Percentiles rank a stretch among this genome's conserved stretches.
Conservation (phyloP, 2,113 vertebrate genomes). For the Apus apus region DNA sequence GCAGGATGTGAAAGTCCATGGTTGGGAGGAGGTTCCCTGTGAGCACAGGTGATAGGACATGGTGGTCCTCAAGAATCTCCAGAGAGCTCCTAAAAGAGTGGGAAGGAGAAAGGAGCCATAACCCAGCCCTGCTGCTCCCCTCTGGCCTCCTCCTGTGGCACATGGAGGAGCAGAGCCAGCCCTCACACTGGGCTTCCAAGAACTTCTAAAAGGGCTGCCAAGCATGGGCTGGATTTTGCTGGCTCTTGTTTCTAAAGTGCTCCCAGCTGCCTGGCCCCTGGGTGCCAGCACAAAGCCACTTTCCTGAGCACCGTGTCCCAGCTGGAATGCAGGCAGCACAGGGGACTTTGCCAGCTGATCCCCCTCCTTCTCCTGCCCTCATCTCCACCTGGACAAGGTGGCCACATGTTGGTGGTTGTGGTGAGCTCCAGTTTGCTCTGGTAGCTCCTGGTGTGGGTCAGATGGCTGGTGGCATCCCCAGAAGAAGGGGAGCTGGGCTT, state of each 20-base stretch:
- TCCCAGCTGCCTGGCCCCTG: not conserved
- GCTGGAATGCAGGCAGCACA: accelerated
- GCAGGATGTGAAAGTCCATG: not conserved
- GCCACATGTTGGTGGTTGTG: not conserved
- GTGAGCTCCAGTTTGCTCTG: not conserved
- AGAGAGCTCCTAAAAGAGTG: not conserved
- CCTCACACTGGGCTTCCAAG: not conserved
- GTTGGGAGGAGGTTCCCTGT: not conserved
- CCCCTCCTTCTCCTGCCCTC: not conserved
- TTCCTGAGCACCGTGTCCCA: not conserved
- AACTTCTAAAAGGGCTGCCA: not conserved
- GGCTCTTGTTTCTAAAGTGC: slow-evolving; percentile 7
- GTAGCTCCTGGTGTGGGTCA: not conserved
- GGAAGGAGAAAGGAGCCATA: not conserved
- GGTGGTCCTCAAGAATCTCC: accelerated
- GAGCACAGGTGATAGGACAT: not conserved
- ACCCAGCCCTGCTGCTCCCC: not conserved
- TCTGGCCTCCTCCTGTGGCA: accelerated
- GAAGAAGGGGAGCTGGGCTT: not conserved
- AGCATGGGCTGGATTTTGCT: not conserved
- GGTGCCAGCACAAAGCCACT: slow-evolving; percentile 11
- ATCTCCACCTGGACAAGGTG: not conserved
- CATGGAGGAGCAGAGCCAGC: not conserved
- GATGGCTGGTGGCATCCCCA: not conserved
- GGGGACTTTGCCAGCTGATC: not conserved